Percentiles rank a stretch among this genome's conserved stretches.
phyloP scores from a whole-genome alignment of 2,113 vertebrate species.

The Steatornis caripensis region DNA sequence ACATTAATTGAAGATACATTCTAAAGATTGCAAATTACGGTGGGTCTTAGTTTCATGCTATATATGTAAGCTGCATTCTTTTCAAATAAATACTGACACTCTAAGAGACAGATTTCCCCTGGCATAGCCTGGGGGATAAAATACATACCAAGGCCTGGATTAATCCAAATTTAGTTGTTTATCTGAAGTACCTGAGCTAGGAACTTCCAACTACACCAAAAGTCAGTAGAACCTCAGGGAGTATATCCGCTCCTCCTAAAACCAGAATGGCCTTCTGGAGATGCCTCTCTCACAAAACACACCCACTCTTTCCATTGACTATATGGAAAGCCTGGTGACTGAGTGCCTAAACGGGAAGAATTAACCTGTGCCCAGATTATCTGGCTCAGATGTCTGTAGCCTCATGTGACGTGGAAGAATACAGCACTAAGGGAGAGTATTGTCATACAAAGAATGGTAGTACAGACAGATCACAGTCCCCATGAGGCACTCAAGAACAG shows the following conservation, averaged over 20 bases:
- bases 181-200: not conserved
- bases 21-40: not conserved
- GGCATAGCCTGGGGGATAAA: not conserved
- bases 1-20: not conserved
- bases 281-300: not conserved
- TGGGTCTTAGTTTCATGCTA: not conserved
- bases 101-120: not conserved
- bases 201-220: not conserved
- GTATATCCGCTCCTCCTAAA: not conserved
- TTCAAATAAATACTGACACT: not conserved
- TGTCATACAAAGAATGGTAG: not conserved
- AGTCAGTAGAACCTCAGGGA: not conserved
- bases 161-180: not conserved
- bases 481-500: not conserved
- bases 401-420: not conserved
- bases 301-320: not conserved
- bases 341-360: not conserved
- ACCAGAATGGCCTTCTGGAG: not conserved
- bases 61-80: not conserved
- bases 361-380: not conserved
- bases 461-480: not conserved
- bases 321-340: not conserved
- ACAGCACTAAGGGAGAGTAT: not conserved
- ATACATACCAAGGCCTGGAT: not conserved
- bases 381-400: not conserved